Conservation (phyloP, 2,888 invertebrate genomes). For the Hyles lineata region DNA sequence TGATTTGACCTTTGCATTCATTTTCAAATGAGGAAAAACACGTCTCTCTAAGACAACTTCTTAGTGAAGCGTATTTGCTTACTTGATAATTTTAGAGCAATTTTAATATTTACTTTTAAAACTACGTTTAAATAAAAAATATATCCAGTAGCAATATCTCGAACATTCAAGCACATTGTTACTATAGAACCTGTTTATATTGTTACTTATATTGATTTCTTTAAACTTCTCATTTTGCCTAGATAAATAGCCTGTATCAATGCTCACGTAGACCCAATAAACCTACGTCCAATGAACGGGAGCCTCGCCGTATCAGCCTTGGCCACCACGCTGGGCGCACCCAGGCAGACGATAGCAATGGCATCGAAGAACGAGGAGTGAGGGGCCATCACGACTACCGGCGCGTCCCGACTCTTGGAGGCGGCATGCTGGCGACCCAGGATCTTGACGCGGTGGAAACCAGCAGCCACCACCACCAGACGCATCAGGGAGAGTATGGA, state of each 20-base stretch:
- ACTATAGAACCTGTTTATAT: not conserved
- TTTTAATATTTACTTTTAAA: too few relatives aligned
- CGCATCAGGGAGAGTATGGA: constrained; percentile 89
- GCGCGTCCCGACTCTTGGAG: constrained; percentile 87
- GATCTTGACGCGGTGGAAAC: constrained; percentile 92
- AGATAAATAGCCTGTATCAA: not conserved
- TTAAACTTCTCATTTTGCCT: not conserved
- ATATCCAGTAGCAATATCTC: too few relatives aligned
- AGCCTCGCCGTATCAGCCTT: constrained; percentile 93
- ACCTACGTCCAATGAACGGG: constrained; percentile 96
- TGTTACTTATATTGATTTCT: not conserved
- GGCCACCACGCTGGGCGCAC: constrained; percentile 95
- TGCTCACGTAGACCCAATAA: constrained; percentile 31
- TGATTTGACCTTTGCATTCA: not conserved
- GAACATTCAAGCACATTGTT: too few relatives aligned
- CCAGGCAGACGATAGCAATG: constrained; percentile 91
- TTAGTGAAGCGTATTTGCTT: too few relatives aligned
- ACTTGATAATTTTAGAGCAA: too few relatives aligned
- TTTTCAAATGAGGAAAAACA: not conserved
- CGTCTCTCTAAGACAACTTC: too few relatives aligned
- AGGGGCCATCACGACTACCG: constrained; percentile 94
- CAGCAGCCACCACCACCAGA: constrained; percentile 90
- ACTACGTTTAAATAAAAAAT: too few relatives aligned
- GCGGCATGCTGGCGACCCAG: constrained; percentile 86
- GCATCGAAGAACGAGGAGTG: constrained; percentile 97